These are phyloP conservation scores for Gobio occitaniae DNA, from an alignment of 2,797 vertebrate species.

Conservation along the genomic window DNA sequence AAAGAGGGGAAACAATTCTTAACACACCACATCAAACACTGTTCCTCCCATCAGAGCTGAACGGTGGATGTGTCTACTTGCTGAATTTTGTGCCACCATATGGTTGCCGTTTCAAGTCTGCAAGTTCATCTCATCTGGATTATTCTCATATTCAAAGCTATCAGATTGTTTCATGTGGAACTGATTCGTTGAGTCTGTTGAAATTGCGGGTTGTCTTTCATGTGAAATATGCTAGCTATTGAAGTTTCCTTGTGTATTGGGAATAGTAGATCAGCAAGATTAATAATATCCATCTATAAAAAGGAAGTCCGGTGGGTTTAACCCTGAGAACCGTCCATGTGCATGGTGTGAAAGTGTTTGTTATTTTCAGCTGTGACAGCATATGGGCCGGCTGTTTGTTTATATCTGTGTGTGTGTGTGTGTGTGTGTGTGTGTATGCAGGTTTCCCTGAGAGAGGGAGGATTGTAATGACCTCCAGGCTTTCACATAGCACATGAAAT, in stretches of 20 bases:
- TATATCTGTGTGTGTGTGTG: slow-evolving; percentile 10
- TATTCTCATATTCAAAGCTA: slow-evolving; percentile 34
- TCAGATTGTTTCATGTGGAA: slow-evolving; percentile 42
- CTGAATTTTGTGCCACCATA: slow-evolving; percentile 24
- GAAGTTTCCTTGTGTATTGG: slow-evolving; percentile 25
- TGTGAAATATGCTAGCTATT: slow-evolving; percentile 41
- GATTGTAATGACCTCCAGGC: slow-evolving; percentile 54
- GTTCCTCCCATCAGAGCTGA: slow-evolving; percentile 15
- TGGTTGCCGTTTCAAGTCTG: slow-evolving; percentile 28
- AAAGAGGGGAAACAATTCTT: slow-evolving; percentile 53
- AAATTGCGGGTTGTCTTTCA: slow-evolving; percentile 33
- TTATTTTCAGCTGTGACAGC: slow-evolving; percentile 36
- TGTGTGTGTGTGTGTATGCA: slow-evolving; percentile 2
- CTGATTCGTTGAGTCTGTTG: slow-evolving; percentile 23
- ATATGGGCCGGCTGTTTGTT: slow-evolving; percentile 27
- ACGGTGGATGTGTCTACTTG: background rate
- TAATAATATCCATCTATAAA: slow-evolving; percentile 23
- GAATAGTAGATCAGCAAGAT: slow-evolving; percentile 32
- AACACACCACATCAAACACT: slow-evolving; percentile 52
- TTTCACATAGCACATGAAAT: slow-evolving; percentile 55
- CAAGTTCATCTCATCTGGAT: slow-evolving; percentile 44
- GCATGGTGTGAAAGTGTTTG: slow-evolving; percentile 22
- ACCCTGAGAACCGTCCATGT: slow-evolving; percentile 12
- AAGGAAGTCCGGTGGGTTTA: slow-evolving; percentile 23
- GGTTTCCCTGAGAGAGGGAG: slow-evolving; percentile 49